Evolutionary conservation across 2,888 invertebrate genomes (phyloP), one percentile per base, ranked within the genome.

Genomic region (Drosophila cognata): DNA sequence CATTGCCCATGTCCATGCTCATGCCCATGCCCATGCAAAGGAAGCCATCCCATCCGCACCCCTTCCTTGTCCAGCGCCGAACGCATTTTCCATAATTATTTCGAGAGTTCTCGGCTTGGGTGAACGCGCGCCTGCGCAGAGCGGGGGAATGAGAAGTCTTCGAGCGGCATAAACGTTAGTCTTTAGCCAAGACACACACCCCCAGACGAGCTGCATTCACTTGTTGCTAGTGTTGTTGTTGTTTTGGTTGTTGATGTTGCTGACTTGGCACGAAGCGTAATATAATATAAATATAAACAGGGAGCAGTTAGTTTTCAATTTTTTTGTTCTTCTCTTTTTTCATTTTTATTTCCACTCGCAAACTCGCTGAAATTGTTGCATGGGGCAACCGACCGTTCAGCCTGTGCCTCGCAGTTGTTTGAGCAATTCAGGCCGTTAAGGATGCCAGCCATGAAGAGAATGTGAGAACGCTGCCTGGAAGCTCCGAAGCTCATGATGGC

Each of bases 1-100:
- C 87, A 88, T 84, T 84, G 84, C 83, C 88, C 85, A 84, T 83
- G 72, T 68, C 79, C 82, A 76, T 55, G 71, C 77, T 67, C 84
- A 74, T 82, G 84, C 75, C 84, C 83, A 74, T 63, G 82, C 73
- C 81, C 84, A 84, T 70, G 75, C 74, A 78, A 85, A 86, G 87
- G 89, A 86, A 85, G 81, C 67, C 57, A 53, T 57, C 74, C 41
- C 48, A 25, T 25, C 46, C 63, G 61, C 60, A 33, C 50, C 29
- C 51, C 59, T 50, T 53, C 41, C n/a, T 8, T 41, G 36, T 46
- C 33, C 61, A 29, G 31, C 61, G 60, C 50, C 59, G 43, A 64
- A 71, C 65, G 89, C 80, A 88, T 88, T 89, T 88, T 85, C 84
- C 82, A 88, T 88, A 85, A 85, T 85, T 85, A 86, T 85, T 86